phyloP scores from a whole-genome alignment of 2,888 invertebrate genomes.

The Nebria salina region DNA sequence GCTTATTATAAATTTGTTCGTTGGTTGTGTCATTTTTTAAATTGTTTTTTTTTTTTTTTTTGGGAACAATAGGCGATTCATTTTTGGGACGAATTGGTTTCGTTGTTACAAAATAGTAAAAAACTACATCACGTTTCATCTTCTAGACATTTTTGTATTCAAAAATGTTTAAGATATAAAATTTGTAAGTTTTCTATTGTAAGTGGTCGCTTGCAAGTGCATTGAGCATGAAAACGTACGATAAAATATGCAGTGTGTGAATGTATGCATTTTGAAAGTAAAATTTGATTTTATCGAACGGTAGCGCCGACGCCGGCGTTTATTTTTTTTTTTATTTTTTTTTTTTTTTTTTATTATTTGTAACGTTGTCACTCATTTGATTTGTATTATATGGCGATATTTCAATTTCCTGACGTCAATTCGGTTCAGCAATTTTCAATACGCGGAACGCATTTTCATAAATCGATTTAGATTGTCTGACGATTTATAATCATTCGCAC shows the following conservation, averaged over 20 bases:
- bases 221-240: neutral
- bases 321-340: neutral
- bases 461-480: slow-evolving; percentile 11
- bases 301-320: neutral
- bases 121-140: no score
- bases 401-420: slow-evolving; percentile 12
- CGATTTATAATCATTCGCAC: slow-evolving; percentile 9
- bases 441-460: slow-evolving; percentile 6
- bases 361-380: slow-evolving; percentile 7
- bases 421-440: slow-evolving; percentile 18
- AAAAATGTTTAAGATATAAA: no score
- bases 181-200: no score
- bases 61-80: neutral
- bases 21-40: neutral
- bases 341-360: neutral
- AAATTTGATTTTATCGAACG: slow-evolving; percentile 18
- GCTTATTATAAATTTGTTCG: neutral
- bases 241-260: neutral
- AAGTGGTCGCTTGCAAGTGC: neutral
- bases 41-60: neutral
- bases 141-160: no score
- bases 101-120: neutral
- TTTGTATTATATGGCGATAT: slow-evolving; percentile 15
- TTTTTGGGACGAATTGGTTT: neutral
- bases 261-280: slow-evolving; percentile 1